phyloP scores from a whole-genome alignment of 2,113 vertebrate genomes.

The Daubentonia madagascariensis region DNA sequence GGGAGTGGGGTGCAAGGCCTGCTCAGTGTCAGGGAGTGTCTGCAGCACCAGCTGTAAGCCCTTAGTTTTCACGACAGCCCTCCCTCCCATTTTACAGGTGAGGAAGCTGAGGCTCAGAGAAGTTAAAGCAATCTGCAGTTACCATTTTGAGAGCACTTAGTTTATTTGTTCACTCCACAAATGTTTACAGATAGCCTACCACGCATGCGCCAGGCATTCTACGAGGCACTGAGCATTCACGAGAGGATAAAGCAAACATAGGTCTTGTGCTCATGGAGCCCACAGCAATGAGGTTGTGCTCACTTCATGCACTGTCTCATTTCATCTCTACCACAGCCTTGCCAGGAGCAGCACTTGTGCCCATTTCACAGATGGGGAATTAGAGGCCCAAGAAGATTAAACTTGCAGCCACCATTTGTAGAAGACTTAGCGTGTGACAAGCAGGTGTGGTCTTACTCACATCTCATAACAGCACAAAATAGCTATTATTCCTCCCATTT shows the following conservation, averaged over 20 bases:
- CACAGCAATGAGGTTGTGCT: fast-evolving
- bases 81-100: background rate
- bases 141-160: background rate
- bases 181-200: background rate
- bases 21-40: background rate
- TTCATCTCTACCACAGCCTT: background rate
- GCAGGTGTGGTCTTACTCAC: background rate
- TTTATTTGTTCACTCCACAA: background rate
- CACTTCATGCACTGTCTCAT: background rate
- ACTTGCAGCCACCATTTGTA: background rate
- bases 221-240: fast-evolving
- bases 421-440: background rate
- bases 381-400: background rate
- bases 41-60: background rate
- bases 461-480: background rate
- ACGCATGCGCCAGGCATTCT: fast-evolving
- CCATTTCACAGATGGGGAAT: background rate
- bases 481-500: background rate
- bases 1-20: background rate
- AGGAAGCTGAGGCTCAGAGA: background rate
- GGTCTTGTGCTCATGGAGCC: background rate
- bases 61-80: background rate
- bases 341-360: background rate
- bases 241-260: background rate
- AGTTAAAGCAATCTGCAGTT: background rate